These are phyloP conservation scores for Gnathochromis pfefferi DNA, from an alignment of 2,113 vertebrate species.

Conservation along the genomic window DNA sequence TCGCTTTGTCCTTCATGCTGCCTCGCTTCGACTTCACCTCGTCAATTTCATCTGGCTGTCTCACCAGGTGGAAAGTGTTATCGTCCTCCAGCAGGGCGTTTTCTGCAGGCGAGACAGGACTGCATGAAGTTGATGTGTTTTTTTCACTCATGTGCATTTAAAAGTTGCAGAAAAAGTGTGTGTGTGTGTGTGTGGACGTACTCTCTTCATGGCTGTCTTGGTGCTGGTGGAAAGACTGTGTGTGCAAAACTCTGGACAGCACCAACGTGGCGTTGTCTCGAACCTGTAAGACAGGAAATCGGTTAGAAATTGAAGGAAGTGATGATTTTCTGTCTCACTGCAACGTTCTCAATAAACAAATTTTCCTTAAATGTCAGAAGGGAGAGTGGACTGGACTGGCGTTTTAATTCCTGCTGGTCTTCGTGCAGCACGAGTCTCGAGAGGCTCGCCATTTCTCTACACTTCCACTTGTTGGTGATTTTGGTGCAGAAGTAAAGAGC, in stretches of 20 bases:
- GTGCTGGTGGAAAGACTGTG: constrained; percentile 88
- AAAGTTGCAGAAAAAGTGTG: neutral
- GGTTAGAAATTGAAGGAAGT: neutral
- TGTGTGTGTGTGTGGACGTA: constrained; percentile 55
- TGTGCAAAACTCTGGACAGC: constrained; percentile 84
- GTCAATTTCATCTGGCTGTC: constrained; percentile 85
- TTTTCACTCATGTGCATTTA: neutral
- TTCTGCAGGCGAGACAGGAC: constrained; percentile 56
- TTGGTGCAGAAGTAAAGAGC: neutral
- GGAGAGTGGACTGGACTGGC: neutral
- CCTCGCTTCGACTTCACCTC: constrained; percentile 88
- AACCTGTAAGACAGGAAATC: constrained; percentile 70
- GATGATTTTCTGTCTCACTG: neutral
- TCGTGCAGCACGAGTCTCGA: neutral
- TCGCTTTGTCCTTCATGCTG: constrained; percentile 90
- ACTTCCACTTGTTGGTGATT: neutral
- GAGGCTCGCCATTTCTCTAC: neutral
- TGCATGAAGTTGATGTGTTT: neutral
- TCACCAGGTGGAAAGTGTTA: constrained; percentile 89
- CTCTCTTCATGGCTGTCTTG: constrained; percentile 89
- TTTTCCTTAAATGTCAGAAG: constrained; percentile 2
- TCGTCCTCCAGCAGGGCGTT: constrained; percentile 92
- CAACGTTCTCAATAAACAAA: neutral
- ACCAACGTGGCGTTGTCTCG: constrained; percentile 88
- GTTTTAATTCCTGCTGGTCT: neutral